phyloP scores from a whole-genome alignment of 2,113 vertebrate species.

The Dromas ardeola region DNA sequence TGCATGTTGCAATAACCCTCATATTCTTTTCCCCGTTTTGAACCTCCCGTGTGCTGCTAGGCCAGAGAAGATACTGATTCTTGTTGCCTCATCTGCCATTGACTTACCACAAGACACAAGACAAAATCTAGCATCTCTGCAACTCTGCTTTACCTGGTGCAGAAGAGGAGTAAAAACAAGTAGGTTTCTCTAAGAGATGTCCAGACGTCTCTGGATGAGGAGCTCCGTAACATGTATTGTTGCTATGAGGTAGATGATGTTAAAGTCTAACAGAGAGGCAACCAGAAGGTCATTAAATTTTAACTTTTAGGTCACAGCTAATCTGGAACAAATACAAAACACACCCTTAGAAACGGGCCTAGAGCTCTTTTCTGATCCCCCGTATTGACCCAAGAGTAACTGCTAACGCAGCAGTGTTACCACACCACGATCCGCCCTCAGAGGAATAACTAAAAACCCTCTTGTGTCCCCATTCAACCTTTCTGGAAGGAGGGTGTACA shows the following conservation, averaged over 20 bases:
- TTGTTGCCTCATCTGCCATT: neutral
- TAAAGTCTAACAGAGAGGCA: neutral
- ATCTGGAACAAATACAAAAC: neutral
- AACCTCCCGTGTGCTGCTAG: neutral
- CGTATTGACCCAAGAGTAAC: neutral
- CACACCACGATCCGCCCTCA: neutral
- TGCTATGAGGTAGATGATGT: neutral
- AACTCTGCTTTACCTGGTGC: neutral
- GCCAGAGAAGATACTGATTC: neutral
- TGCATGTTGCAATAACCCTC: neutral
- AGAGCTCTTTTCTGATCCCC: neutral
- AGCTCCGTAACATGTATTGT: neutral
- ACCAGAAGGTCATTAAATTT: neutral
- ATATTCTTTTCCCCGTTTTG: neutral
- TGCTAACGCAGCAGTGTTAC: neutral
- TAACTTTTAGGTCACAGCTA: neutral
- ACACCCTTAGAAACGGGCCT: neutral
- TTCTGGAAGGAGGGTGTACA: neutral
- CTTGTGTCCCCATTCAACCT: neutral
- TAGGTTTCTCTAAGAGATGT: neutral
- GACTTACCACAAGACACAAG: neutral
- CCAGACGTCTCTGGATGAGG: neutral
- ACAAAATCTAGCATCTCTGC: neutral
- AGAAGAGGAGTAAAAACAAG: neutral
- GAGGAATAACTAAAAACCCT: neutral